Base-by-base conservation (phyloP, 2,797 vertebrate genomes). In the Allobates femoralis region DNA sequence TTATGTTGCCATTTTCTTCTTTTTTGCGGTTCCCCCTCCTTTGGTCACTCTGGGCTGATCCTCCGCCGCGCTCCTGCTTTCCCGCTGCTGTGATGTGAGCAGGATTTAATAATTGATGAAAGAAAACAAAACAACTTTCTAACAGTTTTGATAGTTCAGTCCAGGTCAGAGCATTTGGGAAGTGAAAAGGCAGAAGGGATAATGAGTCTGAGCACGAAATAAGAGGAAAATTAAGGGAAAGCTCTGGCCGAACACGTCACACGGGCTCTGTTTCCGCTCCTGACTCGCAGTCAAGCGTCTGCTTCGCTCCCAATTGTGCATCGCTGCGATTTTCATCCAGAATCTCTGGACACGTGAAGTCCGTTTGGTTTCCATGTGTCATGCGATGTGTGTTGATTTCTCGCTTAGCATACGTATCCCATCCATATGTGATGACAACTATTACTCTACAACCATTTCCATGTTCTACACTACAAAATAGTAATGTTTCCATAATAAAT, bases 51-150 rank as follows among this genome's bases (percentile, higher is more conserved):
- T 5, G 1, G 37, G 23, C 3, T 7, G 11, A 46, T 73, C 23
- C 11, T 19, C 26, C 3, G 28, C 5, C 23, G 14, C 14, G 12
- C 51, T 56, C 28, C 50, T 80, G 78, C 15, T 30, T 82, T 55
- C n/a, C 67, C 18, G n/a, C 32, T n/a, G 81, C 66, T 73, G 32
- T n/a, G 32, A 34, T 56, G n/a, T 56, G 67, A 71, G 15, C 32
- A 30, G 19, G 46, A 60, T 14, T 83, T 12, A 83, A 83, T 83
- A 41, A 73, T 83, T 83, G 18, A 83, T 73, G 66, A 23, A 58
- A 26, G 21, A 60, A 58, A 69, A 74, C 21, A 74, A 83, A 55
- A 51, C 69, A 56, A 69, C 34, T 73, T 41, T 16, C 14, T 53
- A 28, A n/a, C 81, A 74, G 16, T 26, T 81, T 23, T 0, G 15